Base-by-base conservation (phyloP, 2,888 invertebrate species). In the Dusona sp. region DNA sequence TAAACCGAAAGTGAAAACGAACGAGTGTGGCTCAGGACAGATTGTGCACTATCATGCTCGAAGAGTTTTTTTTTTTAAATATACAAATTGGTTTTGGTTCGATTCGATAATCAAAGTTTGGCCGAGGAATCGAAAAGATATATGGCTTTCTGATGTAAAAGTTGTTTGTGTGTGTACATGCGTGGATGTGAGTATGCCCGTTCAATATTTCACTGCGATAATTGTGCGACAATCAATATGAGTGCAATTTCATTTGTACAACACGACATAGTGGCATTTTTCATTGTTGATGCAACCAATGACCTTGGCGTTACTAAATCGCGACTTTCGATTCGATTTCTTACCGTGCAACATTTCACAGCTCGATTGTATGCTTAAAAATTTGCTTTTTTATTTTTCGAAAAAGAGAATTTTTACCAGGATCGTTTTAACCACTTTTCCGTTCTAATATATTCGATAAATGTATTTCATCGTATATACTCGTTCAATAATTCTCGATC, bases 271-370 rank as follows among this genome's bases (percentile, higher is more conserved):
- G 68, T 86, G 83, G 73, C 83, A 86, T 87, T 81, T 79, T 87
- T 87, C 89, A 90, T 92, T 92, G 90, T 92, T 92, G 91, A 92
- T 92, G 91, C 92, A 92, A 92, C 92, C 61, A 92, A 92, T 90
- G 86, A 73, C 73, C 84, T 75, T 65, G 48, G 70, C 82, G 84
- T 85, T 90, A 89, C 90, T 89, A 70, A 68, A 89, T 90, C 33
- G 57, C 79, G 70, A 80, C 65, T 65, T 79, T 38, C 79, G 79
- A 61, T 57, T 64, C 16, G 78, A 67, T 57, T 65, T 57, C n/a
- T 75, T 42, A 29, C 61, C 38, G 70, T 65, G 68, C n/a, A 73
- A 81, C 74, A 51, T 65, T 70, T 83, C 65, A 81, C 79, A 85
- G 81, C 68, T 67, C 48, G 82, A 79, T 74, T 29, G 57, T 57